Evolutionary conservation across 2,113 vertebrate species (phyloP).

Genomic region (Pycnonotus jocosus): DNA sequence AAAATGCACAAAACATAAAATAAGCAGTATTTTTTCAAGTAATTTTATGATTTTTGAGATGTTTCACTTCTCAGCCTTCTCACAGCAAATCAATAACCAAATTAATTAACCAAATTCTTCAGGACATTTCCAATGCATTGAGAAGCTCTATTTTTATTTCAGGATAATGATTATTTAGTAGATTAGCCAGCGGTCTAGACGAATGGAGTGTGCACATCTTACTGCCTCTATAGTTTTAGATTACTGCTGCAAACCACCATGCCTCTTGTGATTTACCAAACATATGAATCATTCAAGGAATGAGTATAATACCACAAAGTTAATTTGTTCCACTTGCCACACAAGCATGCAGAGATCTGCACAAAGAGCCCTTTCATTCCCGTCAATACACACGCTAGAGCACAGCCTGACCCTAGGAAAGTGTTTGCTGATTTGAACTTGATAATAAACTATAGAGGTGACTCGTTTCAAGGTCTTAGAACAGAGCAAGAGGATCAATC

Average conservation of each 20-base stretch:
- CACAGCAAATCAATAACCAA: background rate
- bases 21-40: background rate
- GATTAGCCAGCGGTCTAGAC: background rate
- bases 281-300: background rate
- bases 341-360: background rate
- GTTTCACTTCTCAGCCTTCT: background rate
- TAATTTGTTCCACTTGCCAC: background rate
- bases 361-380: constrained; percentile 13
- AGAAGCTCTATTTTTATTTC: background rate
- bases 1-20: background rate
- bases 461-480: background rate
- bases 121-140: background rate
- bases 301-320: background rate
- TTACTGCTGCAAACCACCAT: background rate
- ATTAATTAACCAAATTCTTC: background rate
- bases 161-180: background rate
- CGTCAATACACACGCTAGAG: background rate
- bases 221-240: background rate
- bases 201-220: background rate
- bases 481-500: background rate
- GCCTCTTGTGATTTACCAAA: background rate
- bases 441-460: background rate
- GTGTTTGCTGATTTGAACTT: background rate
- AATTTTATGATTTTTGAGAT: background rate
- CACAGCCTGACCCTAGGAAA: background rate